phyloP scores from a whole-genome alignment of 2,113 vertebrate species.

The Hepsetus odoe region DNA sequence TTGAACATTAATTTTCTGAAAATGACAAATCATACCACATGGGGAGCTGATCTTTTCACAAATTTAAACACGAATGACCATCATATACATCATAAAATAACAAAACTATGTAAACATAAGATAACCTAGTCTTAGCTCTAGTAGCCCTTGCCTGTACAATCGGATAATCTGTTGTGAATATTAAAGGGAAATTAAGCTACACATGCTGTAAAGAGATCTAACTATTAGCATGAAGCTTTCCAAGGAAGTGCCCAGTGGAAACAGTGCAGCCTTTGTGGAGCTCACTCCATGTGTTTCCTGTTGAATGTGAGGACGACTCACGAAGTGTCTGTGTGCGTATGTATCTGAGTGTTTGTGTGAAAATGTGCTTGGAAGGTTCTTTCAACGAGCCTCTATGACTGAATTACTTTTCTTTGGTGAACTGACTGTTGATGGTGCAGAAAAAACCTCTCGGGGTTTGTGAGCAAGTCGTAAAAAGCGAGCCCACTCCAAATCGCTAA shows the following conservation, averaged over 20 bases:
- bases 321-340: background rate
- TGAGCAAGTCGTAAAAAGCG: slow-evolving; percentile 27
- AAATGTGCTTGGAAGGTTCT: slow-evolving; percentile 1
- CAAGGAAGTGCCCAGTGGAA: slow-evolving; percentile 39
- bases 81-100: background rate
- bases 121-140: too few relatives aligned
- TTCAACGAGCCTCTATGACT: slow-evolving; percentile 15
- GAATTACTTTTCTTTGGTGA: slow-evolving; percentile 5
- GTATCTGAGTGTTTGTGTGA: background rate
- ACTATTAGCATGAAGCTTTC: slow-evolving; percentile 6
- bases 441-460: background rate
- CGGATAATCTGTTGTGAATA: slow-evolving; percentile 16
- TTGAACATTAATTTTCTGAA: too few relatives aligned
- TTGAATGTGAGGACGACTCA: slow-evolving; percentile 14
- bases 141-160: too few relatives aligned
- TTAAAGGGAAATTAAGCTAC: background rate
- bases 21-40: too few relatives aligned
- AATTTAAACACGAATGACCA: background rate
- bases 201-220: background rate
- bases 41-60: too few relatives aligned
- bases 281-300: slow-evolving; percentile 50
- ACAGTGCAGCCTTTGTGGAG: slow-evolving; percentile 61
- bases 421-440: slow-evolving; percentile 18
- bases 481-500: slow-evolving; percentile 50
- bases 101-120: too few relatives aligned